Conservation (phyloP, 2,888 invertebrate species). For the Tenthredo livida region DNA sequence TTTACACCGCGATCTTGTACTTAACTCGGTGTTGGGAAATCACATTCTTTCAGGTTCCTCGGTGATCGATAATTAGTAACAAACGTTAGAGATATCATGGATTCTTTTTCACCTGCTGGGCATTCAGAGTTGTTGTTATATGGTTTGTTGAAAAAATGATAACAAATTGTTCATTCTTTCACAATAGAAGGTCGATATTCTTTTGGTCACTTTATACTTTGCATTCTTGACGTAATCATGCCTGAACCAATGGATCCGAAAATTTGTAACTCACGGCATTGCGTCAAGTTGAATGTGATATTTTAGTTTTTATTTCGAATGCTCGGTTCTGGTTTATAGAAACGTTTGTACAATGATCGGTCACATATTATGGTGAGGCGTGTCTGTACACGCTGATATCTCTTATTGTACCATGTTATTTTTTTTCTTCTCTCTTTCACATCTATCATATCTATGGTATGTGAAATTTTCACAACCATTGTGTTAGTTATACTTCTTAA, state of each 20-base stretch:
- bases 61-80: constrained; percentile 37
- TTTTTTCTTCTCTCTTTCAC: constrained; percentile 15
- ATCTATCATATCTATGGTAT: constrained; percentile 10
- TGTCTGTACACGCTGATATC: background rate
- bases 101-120: background rate
- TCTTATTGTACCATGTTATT: constrained; percentile 21
- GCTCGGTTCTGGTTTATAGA: background rate
- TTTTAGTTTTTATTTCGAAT: background rate
- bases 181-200: background rate
- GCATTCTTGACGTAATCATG: background rate
- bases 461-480: constrained; percentile 24
- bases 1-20: constrained; percentile 42
- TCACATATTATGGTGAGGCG: background rate
- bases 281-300: background rate
- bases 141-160: background rate
- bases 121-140: constrained; percentile 37
- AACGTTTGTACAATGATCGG: constrained; percentile 29
- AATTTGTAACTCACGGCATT: background rate
- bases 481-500: constrained; percentile 18
- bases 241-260: background rate
- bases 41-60: constrained; percentile 33
- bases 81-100: background rate
- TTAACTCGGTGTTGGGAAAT: constrained; percentile 51
- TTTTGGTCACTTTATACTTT: background rate
- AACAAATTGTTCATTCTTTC: background rate